Evolutionary conservation across 2,113 vertebrate species (phyloP).

Genomic region (Trematocara unimaculatum): DNA sequence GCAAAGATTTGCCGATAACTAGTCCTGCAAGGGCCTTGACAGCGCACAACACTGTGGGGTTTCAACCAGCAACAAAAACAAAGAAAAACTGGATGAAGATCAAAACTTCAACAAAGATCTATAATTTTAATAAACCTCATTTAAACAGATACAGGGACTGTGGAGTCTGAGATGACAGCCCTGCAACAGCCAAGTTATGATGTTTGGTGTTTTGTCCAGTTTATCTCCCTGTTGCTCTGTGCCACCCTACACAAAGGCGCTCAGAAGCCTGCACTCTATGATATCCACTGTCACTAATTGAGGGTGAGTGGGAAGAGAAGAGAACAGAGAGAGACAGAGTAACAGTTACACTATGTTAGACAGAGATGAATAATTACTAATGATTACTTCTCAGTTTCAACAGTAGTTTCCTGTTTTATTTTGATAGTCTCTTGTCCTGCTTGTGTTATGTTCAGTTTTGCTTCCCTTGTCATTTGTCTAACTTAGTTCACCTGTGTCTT

Average conservation of each 20-base stretch:
- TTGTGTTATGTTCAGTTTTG: not conserved
- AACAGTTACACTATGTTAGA: not conserved
- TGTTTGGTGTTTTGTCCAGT: not conserved
- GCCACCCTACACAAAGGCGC: not conserved
- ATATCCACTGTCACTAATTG: accelerated
- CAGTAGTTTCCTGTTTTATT: not conserved
- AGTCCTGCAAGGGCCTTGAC: slow-evolving; percentile 67
- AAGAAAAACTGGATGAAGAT: not conserved
- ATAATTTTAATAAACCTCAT: not conserved
- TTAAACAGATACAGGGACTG: not conserved
- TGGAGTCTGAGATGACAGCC: not conserved
- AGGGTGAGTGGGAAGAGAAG: not conserved
- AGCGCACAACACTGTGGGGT: slow-evolving; percentile 70
- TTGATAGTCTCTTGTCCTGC: not conserved
- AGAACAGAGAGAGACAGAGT: not conserved
- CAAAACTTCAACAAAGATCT: not conserved
- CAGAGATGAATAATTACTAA: not conserved
- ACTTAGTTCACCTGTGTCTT: not conserved
- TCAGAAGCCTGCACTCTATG: not conserved
- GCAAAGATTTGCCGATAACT: slow-evolving; percentile 68
- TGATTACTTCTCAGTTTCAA: not conserved
- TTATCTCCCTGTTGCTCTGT: not conserved
- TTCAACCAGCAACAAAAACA: not conserved
- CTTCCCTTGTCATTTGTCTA: not conserved
- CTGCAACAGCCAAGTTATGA: not conserved